Conservation (phyloP, 1,140 invertebrate species). For the Cyrtorhinus lividipennis region DNA sequence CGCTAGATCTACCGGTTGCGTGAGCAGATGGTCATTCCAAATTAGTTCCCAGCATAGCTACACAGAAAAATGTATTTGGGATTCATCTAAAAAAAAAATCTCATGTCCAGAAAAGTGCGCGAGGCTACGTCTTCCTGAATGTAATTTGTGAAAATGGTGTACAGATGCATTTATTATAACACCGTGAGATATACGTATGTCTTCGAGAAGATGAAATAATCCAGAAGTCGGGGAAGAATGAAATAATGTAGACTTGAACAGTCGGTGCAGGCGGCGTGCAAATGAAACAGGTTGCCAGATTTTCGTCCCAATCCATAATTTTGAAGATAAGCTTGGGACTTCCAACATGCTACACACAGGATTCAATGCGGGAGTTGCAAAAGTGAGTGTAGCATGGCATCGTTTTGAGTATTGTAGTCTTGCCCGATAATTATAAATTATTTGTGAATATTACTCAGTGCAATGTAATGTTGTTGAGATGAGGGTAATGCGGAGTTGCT, state of each 20-base stretch:
- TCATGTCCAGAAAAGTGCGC: neutral
- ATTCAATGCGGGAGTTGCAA: too few relatives aligned
- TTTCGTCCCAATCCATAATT: neutral
- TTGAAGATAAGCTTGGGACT: neutral
- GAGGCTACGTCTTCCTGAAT: neutral
- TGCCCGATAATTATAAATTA: neutral
- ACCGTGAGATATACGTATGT: neutral
- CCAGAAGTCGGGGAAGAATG: neutral
- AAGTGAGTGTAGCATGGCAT: neutral
- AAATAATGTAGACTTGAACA: slow-evolving; percentile 9
- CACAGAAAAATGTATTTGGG: neutral
- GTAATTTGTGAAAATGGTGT: neutral
- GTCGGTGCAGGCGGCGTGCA: neutral
- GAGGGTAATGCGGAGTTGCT: too few relatives aligned
- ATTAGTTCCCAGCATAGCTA: neutral
- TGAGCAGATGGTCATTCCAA: neutral
- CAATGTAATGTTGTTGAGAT: neutral
- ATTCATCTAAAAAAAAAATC: neutral
- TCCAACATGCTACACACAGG: too few relatives aligned
- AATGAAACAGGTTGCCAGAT: neutral
- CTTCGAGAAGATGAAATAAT: neutral
- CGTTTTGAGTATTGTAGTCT: neutral
- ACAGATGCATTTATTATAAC: neutral
- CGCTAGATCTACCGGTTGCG: too few relatives aligned
- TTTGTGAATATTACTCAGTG: neutral